Base-by-base conservation (phyloP, 2,888 invertebrate genomes). In the Platycnemis pennipes region DNA sequence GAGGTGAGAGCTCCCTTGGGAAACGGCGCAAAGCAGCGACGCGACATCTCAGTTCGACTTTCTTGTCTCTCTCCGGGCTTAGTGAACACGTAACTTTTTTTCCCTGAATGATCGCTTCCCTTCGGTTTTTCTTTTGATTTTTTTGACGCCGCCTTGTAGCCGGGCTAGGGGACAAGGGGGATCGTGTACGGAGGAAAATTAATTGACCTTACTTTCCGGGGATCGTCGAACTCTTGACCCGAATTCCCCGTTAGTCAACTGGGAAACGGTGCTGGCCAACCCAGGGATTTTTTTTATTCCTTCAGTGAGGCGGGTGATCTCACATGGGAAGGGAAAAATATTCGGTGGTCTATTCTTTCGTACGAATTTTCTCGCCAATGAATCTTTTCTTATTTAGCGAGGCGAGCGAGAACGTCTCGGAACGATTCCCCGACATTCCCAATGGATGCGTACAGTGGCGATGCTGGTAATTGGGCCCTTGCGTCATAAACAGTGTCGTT, bases 151-250 rank as follows among this genome's bases (percentile, higher is more conserved):
- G 37, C 31, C 37, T 37, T 26, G 77, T 77, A 2, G 77, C 37
- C 13, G 8, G 77, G 69, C 19, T 5, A 69, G 69, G 31, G 69
- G 69, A 69, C 19, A 69, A 7, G 31, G 69, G 8, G 69, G 31
- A 13, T 77, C 13, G 77, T 37, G 37, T n/a, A 77, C 37, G 37
- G 77, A 16, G 77, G 37, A 77, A 77, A 37, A 77, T 77, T 77
- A 77, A 77, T 77, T 77, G 77, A 77, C 77, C 77, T 77, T 11
- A 37, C 77, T 37, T 37, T 1, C 37, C 77, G 77, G n/a, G 37
- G 77, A 77, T 77, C 77, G 77, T 77, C 77, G 77, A 77, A 77
- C 77, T 77, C 77, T 77, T 77, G 77, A 77, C 77, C 77, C 77
- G 77, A 5, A 77, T 77, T 37, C 77, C 77, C 26, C 7, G 77